Conservation (phyloP, 1,140 invertebrate genomes). For the Triops cancriformis region DNA sequence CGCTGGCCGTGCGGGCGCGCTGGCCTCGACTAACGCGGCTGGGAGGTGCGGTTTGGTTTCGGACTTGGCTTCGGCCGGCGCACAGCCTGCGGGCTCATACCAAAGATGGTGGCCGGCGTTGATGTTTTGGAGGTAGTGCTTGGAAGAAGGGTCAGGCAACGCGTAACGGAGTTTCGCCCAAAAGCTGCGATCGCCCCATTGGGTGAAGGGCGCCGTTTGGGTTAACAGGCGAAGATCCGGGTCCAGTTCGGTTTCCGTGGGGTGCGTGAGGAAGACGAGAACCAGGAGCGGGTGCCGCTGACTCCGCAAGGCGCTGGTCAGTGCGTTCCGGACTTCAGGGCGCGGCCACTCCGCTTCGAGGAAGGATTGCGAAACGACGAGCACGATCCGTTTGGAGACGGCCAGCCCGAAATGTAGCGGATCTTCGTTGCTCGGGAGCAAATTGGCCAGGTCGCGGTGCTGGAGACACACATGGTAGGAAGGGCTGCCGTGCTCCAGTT, state of each 20-base stretch:
- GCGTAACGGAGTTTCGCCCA: conserved; percentile 89
- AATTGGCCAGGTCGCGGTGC: conserved; percentile 66
- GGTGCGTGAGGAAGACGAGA: conserved; percentile 16
- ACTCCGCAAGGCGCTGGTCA: conserved; percentile 36
- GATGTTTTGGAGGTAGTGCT: conserved; percentile 20
- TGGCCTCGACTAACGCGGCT: background rate
- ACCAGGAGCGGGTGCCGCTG: conserved; percentile 16
- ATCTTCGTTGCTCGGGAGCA: conserved; percentile 7
- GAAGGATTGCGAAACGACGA: conserved; percentile 73
- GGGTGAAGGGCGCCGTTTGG: conserved; percentile 74
- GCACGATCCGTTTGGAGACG: conserved; percentile 65
- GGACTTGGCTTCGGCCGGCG: background rate
- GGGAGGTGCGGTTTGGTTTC: background rate
- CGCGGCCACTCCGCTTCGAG: conserved; percentile 77
- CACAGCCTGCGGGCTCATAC: conserved; percentile 8
- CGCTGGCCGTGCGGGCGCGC: conserved; percentile 16
- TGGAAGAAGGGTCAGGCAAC: conserved; percentile 57
- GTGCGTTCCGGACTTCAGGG: conserved; percentile 69
- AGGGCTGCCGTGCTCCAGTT: conserved; percentile 70
- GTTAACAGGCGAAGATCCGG: conserved; percentile 69
- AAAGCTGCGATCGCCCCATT: conserved; percentile 86
- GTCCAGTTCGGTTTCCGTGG: conserved; percentile 15
- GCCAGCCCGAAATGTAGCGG: conserved; percentile 26
- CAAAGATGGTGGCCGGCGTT: conserved; percentile 17
- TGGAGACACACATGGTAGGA: conserved; percentile 71